These are phyloP conservation scores for Procambarus virginalis DNA, from an alignment of 1,140 invertebrate genomes.

Conservation along the genomic window DNA sequence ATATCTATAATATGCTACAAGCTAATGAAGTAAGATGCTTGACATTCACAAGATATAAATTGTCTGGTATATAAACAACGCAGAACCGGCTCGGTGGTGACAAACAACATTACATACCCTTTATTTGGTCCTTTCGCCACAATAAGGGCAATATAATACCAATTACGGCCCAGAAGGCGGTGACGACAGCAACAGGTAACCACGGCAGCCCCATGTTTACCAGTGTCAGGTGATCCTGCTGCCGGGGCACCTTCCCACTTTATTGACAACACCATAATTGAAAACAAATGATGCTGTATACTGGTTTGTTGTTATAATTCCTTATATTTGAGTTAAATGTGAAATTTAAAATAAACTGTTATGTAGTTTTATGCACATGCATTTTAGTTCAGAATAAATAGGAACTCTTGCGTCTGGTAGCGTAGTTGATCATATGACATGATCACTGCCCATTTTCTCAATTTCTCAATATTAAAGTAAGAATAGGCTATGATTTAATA, in stretches of 20 bases:
- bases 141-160: conserved; percentile 88
- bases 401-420: not conserved
- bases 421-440: conserved; percentile 1
- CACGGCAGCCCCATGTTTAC: conserved; percentile 81
- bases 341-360: not conserved
- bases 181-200: conserved; percentile 87
- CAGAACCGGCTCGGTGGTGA: too few species aligned
- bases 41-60: not conserved
- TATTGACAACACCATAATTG: not conserved
- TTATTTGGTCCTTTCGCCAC: conserved; percentile 90
- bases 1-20: not conserved
- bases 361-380: not conserved
- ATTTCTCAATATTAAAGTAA: too few species aligned
- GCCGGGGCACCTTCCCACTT: not conserved
- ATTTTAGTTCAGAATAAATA: not conserved
- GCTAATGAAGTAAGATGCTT: not conserved
- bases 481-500: too few species aligned
- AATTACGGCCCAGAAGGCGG: conserved; percentile 87
- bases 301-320: not conserved
- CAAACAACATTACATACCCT: conserved; percentile 59
- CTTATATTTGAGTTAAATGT: not conserved
- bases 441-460: not conserved
- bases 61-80: not conserved
- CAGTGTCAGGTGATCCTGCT: not conserved
- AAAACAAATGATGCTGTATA: not conserved